Base-by-base conservation (phyloP, 23 tunicate genomes). In the Halocynthia aurantium region DNA sequence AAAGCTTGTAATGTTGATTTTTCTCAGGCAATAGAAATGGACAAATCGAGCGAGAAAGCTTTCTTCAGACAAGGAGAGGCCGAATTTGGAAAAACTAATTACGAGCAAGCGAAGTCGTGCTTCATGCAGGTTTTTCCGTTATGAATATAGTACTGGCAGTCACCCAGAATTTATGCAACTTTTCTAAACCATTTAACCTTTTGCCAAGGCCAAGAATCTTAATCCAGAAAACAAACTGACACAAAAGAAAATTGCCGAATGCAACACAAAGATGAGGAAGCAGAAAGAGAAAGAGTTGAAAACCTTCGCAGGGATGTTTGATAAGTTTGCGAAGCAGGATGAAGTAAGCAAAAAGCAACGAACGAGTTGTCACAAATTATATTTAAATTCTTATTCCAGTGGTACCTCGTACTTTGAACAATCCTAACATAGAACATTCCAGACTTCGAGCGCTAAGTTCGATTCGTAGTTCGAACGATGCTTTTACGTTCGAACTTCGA, bases 41-140 rank as follows among this genome's bases (percentile, higher is more conserved):
- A 95, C 56, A 18, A 75, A 13, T 55, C 72, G 5, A 95, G 67
- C 62, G 99, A 95, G 62, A 95, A 95, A 76, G 96, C 92, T 7
- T 71, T 76, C 12, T 89, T 81, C 70, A 65, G 99, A 44, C 6
- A 67, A 0, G 96, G 85, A 7, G 85, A 82, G 18, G 87, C 92
- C 0, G 50, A 51, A 5, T 69, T 77, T 49, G 67, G 69, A 7
- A 81, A 74, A 60, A 71, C 54, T 8, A 71, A 81, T 10, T 88
- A 54, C 62, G 76, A 81, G 13, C 61, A 81, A 0, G 99, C 96
- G 52, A 84, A 81, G 66, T 31, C 9, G 20, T 55, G 62, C 18
- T 89, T 84, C 66, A 53, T 22, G 13, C 54, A 88, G 78, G 96
- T 31, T 31, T 31, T 31, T 31, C 4, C 44, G 44, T 31, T 31